These are phyloP conservation scores for Palythoa grandiflora DNA, from an alignment of 92 coral and sea anemone species.

Conservation along the genomic window DNA sequence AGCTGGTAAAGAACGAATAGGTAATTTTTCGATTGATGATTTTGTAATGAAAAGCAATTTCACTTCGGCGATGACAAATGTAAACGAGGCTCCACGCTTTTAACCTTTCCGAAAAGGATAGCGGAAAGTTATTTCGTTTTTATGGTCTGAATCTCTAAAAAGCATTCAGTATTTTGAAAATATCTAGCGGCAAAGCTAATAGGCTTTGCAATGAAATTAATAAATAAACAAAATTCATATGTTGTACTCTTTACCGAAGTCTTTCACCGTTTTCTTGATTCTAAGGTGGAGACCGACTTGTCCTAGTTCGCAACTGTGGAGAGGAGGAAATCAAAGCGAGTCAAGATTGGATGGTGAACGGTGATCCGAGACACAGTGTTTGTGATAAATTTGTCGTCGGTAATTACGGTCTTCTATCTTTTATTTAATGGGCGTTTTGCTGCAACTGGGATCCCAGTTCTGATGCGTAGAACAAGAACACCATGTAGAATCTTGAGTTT, in stretches of 20 bases:
- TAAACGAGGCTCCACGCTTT: too few species aligned
- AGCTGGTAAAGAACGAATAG: too few species aligned
- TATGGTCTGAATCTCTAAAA: too few species aligned
- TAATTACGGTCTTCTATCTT: constrained; percentile 13
- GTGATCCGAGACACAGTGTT: constrained; percentile 63
- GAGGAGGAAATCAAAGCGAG: constrained; percentile 49
- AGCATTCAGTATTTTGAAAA: too few species aligned
- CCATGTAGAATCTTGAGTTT: too few species aligned
- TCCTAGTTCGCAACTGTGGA: constrained; percentile 43
- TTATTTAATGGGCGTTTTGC: not conserved
- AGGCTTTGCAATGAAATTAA: not conserved
- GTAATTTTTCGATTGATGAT: too few species aligned
- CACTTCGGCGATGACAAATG: too few species aligned
- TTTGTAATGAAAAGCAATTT: too few species aligned
- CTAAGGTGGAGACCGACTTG: constrained; percentile 34
- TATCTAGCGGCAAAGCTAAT: too few species aligned
- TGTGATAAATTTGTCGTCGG: constrained; percentile 83
- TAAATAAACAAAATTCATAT: not conserved
- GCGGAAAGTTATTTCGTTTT: too few species aligned
- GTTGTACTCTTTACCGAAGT: not conserved
- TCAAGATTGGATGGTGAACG: constrained; percentile 69
- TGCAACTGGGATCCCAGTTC: not conserved
- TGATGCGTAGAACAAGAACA: too few species aligned
- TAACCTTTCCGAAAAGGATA: too few species aligned
- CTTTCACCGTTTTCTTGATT: not conserved